Evolutionary conservation across 2,888 invertebrate genomes (phyloP).

Genomic region (Dasypogon diadema): DNA sequence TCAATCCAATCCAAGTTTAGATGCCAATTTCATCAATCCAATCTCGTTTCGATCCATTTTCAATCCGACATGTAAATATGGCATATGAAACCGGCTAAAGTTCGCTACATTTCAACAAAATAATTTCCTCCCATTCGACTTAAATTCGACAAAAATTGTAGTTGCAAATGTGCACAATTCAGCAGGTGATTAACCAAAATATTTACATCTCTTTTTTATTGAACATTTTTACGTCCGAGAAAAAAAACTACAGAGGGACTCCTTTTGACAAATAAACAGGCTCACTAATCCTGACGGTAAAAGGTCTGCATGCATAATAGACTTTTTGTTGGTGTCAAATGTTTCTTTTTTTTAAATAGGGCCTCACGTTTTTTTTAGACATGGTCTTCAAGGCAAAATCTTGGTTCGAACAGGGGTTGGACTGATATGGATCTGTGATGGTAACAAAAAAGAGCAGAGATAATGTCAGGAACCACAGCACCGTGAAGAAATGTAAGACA

Average conservation of each 20-base stretch:
- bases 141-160: too few species aligned
- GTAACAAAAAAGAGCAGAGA: constrained; percentile 46
- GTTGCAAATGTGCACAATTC: neutral
- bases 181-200: constrained; percentile 54
- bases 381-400: constrained; percentile 7
- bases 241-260: constrained; percentile 32
- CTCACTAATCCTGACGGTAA: constrained; percentile 44
- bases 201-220: constrained; percentile 28
- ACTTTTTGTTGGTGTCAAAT: constrained; percentile 53
- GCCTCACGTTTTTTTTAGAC: constrained; percentile 25
- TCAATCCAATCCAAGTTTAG: too few species aligned
- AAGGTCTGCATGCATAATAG: constrained; percentile 52
- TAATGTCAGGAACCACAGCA: constrained; percentile 52
- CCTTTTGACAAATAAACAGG: constrained; percentile 34
- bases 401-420: constrained; percentile 13
- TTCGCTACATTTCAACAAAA: too few species aligned
- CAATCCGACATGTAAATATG: too few species aligned
- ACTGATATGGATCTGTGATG: constrained; percentile 48
- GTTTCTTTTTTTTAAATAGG: constrained; percentile 16
- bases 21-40: too few species aligned
- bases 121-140: too few species aligned
- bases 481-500: constrained; percentile 54
- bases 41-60: too few species aligned
- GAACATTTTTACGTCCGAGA: neutral
- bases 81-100: too few species aligned